A percentile compares a stretch with the other conserved stretches of the same genome.
Evolutionary conservation across 2,888 invertebrate genomes (phyloP).

Genomic region (Phyllotreta striolata): DNA sequence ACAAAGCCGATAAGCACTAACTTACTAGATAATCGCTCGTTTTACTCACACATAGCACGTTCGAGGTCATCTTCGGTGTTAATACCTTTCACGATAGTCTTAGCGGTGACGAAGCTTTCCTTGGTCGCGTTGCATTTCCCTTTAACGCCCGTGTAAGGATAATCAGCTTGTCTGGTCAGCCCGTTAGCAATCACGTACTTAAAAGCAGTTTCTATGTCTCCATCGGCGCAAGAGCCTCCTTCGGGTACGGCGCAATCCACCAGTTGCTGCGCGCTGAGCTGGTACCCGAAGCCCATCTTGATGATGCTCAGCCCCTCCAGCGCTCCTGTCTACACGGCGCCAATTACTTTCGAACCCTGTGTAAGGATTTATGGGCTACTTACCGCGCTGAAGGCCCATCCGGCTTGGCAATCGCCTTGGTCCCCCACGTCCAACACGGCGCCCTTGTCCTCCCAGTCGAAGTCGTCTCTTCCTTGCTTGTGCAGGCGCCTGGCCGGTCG

Average conservation of each 20-base stretch:
- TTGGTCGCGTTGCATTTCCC: slow-evolving; percentile 72
- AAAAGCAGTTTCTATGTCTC: slow-evolving; percentile 83
- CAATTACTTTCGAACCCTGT: neutral
- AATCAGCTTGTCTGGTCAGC: slow-evolving; percentile 84
- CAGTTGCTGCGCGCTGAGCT: slow-evolving; percentile 91
- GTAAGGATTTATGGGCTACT: neutral
- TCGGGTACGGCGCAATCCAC: slow-evolving; percentile 83
- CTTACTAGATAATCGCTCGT: no score
- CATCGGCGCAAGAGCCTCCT: slow-evolving; percentile 84
- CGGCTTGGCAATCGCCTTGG: slow-evolving; percentile 88
- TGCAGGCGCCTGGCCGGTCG: no score
- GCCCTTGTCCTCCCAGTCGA: slow-evolving; percentile 1
- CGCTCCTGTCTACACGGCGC: slow-evolving; percentile 5
- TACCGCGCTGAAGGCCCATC: slow-evolving; percentile 92
- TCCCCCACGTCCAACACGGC: slow-evolving; percentile 73
- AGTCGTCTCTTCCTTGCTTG: no score
- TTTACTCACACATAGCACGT: slow-evolving; percentile 53
- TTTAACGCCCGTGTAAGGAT: slow-evolving; percentile 83
- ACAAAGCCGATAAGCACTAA: no score
- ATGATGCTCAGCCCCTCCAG: slow-evolving; percentile 3
- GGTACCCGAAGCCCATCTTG: no score
- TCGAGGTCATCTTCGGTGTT: slow-evolving; percentile 6
- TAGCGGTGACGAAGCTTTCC: neutral
- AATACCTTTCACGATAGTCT: neutral
- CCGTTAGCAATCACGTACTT: slow-evolving; percentile 80